Evolutionary conservation across 2,113 vertebrate species (phyloP), one percentile per base, ranked within the genome.

Genomic region (Thamnophis sirtalis): DNA sequence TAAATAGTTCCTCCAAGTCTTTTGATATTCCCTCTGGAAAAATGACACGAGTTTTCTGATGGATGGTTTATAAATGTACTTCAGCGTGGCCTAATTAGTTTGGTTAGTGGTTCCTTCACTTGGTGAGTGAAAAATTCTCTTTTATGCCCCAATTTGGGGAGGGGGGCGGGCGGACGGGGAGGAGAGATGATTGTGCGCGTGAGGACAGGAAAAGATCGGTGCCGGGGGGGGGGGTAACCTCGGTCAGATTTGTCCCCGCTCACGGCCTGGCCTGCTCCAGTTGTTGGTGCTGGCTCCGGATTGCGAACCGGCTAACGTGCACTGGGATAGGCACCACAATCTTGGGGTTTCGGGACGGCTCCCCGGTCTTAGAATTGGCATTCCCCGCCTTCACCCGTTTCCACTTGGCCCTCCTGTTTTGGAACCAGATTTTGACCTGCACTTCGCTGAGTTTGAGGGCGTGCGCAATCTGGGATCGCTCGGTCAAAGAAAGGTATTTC

Each of bases 371-470:
- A 97, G 98, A 99, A 97, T 99, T 99, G 92, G 99, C 99, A 63
- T 99, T 99, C 28, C 99, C 99, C 0, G 99, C 99, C 89, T 99
- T 99, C 92, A 99, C 99, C 48, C 99, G 98, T 97, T 99, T 99
- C 99, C 99, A 99, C 95, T 99, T 99, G 56, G 99, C 99, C 53
- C 99, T 96, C 49, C 99, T 97, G 98, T 99, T 99, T 98, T 99
- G 99, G 97, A 99, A 99, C 99, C 99, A 99, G 97, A 99, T 99
- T 97, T 99, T 99, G 93, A 99, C 99, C 97, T 99, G 99, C 91
- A 99, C 99, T 96, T 99, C 99, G 97, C 99, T 99, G 95, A 99
- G 98, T 93, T 99, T 99, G 94, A 99, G 98, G 53, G 99, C 99
- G 8, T 99, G 99, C 7, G 99, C 99, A 93, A 99, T 99, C 98